Conservation (phyloP, 2,797 vertebrate genomes). For the Micropoecilia bifurca region DNA sequence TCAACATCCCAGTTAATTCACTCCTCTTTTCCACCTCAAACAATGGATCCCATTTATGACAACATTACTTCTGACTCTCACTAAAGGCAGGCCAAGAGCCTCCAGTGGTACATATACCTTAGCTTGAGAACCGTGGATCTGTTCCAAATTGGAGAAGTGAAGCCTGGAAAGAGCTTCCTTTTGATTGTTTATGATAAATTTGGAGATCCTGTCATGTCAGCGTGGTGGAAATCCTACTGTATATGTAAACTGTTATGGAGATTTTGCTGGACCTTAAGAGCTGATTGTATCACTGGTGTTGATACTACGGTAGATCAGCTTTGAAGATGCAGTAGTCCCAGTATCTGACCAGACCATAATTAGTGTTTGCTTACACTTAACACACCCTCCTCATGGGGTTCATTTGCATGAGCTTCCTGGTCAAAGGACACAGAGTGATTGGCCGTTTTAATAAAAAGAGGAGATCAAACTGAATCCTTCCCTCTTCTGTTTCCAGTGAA, state of each 20-base stretch:
- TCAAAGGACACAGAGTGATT: constrained; percentile 68
- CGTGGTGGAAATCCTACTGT: constrained; percentile 47
- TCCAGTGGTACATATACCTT: not conserved
- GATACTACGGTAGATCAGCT: constrained; percentile 78
- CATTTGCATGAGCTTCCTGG: constrained; percentile 79
- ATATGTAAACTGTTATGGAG: constrained; percentile 57
- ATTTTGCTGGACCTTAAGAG: constrained; percentile 62
- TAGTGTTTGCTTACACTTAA: constrained; percentile 83
- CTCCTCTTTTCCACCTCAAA: not conserved
- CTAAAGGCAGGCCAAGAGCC: not conserved
- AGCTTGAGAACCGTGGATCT: not conserved
- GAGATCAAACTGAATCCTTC: constrained; percentile 58
- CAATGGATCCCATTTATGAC: not conserved
- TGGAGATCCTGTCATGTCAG: constrained; percentile 62
- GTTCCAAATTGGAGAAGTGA: constrained; percentile 70
- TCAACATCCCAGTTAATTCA: not conserved
- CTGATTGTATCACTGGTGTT: constrained; percentile 78
- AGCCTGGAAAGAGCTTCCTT: constrained; percentile 80
- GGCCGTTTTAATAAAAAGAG: constrained; percentile 20
- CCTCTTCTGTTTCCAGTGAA: constrained; percentile 62
- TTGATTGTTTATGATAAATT: constrained; percentile 83
- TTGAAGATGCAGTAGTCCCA: constrained; percentile 69
- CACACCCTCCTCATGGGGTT: constrained; percentile 67
- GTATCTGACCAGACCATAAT: constrained; percentile 75
- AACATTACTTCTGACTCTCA: not conserved